Evolutionary conservation across 2,113 vertebrate species (phyloP).

Genomic region (Opisthocomus hoazin): DNA sequence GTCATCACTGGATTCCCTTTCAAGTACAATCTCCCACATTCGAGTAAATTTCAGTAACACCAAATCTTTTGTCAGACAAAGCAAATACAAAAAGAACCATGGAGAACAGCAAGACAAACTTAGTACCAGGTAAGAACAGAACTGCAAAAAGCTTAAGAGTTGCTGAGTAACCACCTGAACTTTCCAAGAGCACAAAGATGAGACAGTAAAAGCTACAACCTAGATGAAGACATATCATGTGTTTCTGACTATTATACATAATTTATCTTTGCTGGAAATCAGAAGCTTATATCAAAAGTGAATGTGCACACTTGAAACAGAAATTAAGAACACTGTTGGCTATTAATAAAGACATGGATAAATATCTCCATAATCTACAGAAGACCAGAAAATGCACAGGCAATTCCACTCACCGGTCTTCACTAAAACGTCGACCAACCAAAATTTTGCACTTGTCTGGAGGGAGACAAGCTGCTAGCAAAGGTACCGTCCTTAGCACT

Average conservation of each 20-base stretch:
- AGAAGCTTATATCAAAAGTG: neutral
- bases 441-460: constrained; percentile 88
- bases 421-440: constrained; percentile 88
- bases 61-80: neutral
- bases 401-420: constrained; percentile 82
- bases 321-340: neutral
- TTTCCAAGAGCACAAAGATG: neutral
- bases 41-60: neutral
- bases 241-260: neutral
- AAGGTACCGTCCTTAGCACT: constrained; percentile 90
- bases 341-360: neutral
- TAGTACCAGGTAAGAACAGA: neutral
- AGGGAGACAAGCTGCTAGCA: constrained; percentile 91
- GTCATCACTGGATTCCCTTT: neutral
- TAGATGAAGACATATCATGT: neutral
- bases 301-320: neutral
- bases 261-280: neutral
- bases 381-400: neutral
- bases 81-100: neutral
- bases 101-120: neutral
- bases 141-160: neutral
- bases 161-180: neutral
- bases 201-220: neutral
- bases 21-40: neutral
- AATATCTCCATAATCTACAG: neutral